Base-by-base conservation (phyloP, 2,797 vertebrate species). In the Alauda arvensis region DNA sequence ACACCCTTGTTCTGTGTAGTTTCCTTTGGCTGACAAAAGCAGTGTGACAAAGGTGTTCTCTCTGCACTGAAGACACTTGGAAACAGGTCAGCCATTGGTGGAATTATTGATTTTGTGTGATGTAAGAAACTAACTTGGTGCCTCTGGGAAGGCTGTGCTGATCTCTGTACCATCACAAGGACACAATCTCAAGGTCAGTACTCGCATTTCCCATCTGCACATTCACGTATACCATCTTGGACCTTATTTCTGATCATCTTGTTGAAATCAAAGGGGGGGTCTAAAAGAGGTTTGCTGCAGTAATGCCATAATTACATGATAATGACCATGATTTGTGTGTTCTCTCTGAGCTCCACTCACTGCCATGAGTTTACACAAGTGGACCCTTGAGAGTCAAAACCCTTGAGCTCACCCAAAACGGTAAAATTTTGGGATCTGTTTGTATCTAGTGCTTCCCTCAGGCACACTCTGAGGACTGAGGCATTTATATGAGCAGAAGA, bases 391-490 rank as follows among this genome's bases (percentile, higher is more conserved):
- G 33, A 52, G 16, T 18, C 56, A 34, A 78, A 84, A 39, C 19
- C 43, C 40, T 42, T 33, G 25, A 62, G 26, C 13, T 4, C 40
- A 57, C 3, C 15, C 1, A 3, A 39, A 77, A 26, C 24, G 49
- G 10, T 34, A 14, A 63, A 45, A 28, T 39, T 75, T 11, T 39
- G 39, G 43, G n/a, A 17, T 24, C 24, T 68, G 3, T 52, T 56
- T 43, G 26, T 53, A 39, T 7, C 29, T 18, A 24, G 17, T 23
- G 46, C 31, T 83, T 55, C 20, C 24, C 20, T 4, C 8, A 16
- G 53, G 26, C 0, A 0, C 5, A 3, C 25, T 45, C 16, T 0
- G 4, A 31, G 33, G n/a, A 15, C 42, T 21, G 52, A 62, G 49
- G 14, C 2, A 1, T n/a, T 40, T 23, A 5, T 12, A 10, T 2